Evolutionary conservation across 2,888 invertebrate genomes (phyloP).

Genomic region (Volucella zonaria): DNA sequence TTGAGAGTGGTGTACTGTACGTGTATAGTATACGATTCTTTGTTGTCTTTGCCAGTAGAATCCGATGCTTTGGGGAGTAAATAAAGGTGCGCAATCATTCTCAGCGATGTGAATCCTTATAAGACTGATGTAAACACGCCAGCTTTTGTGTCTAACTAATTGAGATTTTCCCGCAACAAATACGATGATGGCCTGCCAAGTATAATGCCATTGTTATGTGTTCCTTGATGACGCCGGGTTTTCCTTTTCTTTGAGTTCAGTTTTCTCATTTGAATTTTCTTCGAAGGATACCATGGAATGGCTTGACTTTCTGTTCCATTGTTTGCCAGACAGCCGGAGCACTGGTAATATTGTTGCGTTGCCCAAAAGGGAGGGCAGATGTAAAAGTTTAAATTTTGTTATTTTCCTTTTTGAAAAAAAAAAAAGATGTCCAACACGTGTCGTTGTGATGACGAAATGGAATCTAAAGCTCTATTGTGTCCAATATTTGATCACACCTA

Average conservation of each 20-base stretch:
- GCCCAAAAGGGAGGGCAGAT: slow-evolving; percentile 16
- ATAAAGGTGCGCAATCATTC: slow-evolving; percentile 35
- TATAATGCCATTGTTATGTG: slow-evolving; percentile 55
- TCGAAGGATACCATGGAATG: slow-evolving; percentile 30
- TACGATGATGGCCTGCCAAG: slow-evolving; percentile 59
- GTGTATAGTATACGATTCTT: slow-evolving; percentile 21
- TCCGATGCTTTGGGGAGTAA: slow-evolving; percentile 21
- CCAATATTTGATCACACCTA: slow-evolving; percentile 53
- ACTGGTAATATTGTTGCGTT: slow-evolving; percentile 44
- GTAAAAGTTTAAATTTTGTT: slow-evolving; percentile 69
- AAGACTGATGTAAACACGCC: slow-evolving; percentile 50
- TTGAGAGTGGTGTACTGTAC: slow-evolving; percentile 39
- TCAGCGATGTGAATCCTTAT: slow-evolving; percentile 62
- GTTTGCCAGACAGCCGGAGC: slow-evolving; percentile 62
- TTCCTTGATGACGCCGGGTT: slow-evolving; percentile 58
- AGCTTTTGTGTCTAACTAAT: slow-evolving; percentile 72
- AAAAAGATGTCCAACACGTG: slow-evolving; percentile 71
- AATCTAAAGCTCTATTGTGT: slow-evolving; percentile 55
- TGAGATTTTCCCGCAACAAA: slow-evolving; percentile 70
- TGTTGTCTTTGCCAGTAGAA: background rate
- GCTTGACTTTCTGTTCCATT: slow-evolving; percentile 39
- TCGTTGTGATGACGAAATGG: slow-evolving; percentile 58
- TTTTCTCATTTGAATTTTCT: slow-evolving; percentile 72
- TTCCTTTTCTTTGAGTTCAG: slow-evolving; percentile 61
- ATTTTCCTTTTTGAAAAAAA: slow-evolving; percentile 15